phyloP scores from a whole-genome alignment of 2,797 vertebrate species.

The Triplophysa yarkandensis region DNA sequence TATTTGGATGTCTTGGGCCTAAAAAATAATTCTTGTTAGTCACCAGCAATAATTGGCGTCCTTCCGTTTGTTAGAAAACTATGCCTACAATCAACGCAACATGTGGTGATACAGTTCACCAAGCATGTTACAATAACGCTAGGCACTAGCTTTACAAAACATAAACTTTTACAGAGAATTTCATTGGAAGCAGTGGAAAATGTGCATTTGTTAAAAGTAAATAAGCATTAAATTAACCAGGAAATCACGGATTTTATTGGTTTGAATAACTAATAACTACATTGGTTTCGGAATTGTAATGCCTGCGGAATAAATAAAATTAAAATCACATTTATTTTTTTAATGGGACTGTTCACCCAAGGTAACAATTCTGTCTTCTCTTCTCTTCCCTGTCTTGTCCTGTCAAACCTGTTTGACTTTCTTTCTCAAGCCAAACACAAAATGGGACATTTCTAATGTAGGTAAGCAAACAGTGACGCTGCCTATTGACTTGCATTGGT shows the following conservation, averaged over 20 bases:
- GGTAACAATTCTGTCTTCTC: no score
- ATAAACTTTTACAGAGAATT: neutral
- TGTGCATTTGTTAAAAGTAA: neutral
- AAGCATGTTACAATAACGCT: conserved; percentile 10
- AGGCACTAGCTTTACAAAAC: neutral
- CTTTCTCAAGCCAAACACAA: no score
- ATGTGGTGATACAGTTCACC: conserved; percentile 5
- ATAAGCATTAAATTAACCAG: conserved; percentile 5
- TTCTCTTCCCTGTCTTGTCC: no score
- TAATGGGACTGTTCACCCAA: no score
- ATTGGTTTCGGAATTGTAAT: neutral
- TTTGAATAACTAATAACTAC: neutral
- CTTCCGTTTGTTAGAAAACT: neutral
- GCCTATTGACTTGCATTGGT: no score
- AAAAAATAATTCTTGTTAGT: conserved; percentile 5
- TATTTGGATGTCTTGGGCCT: no score
- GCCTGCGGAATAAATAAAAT: neutral
- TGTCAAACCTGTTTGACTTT: no score
- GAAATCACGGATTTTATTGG: neutral
- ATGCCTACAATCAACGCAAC: conserved; percentile 10
- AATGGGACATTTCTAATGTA: no score
- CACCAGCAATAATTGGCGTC: neutral
- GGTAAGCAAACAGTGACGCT: no score
- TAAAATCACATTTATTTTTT: neutral
- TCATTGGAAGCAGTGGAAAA: neutral